phyloP scores from a whole-genome alignment of 2,113 vertebrate genomes.

The Boleophthalmus pectinirostris region DNA sequence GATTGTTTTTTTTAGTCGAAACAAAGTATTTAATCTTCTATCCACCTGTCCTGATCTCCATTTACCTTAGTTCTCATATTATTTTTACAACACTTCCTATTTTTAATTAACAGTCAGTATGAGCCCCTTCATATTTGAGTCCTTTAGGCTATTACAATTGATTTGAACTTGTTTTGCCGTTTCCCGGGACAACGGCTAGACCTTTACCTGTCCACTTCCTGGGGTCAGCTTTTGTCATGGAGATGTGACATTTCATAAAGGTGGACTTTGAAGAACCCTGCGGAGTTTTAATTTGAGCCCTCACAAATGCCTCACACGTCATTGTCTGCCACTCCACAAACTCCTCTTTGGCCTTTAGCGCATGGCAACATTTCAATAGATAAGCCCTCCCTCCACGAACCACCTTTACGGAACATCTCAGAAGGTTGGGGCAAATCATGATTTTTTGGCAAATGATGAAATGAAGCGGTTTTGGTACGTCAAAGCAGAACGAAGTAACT shows the following conservation, averaged over 20 bases:
- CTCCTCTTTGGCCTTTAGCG: constrained; percentile 22
- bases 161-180: constrained; percentile 10
- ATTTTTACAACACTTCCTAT: too few relatives aligned
- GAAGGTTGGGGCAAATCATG: not conserved
- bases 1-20: too few relatives aligned
- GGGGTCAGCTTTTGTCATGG: constrained; percentile 37
- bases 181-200: constrained; percentile 15
- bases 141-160: not conserved
- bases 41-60: too few relatives aligned
- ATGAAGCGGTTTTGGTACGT: too few relatives aligned
- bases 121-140: not conserved
- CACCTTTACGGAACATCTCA: not conserved
- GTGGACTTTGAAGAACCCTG: constrained; percentile 24
- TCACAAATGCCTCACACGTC: not conserved
- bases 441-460: not conserved
- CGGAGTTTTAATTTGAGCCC: constrained; percentile 35
- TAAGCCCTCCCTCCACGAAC: constrained; percentile 1
- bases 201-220: constrained; percentile 26
- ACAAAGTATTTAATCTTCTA: too few relatives aligned
- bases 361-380: constrained; percentile 16
- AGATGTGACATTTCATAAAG: constrained; percentile 44
- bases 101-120: too few relatives aligned
- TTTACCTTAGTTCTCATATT: too few relatives aligned
- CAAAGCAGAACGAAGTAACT: too few relatives aligned
- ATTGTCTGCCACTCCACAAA: constrained; percentile 8